phyloP scores from a whole-genome alignment of 2,888 invertebrate genomes.

The Scaeva pyrastri region DNA sequence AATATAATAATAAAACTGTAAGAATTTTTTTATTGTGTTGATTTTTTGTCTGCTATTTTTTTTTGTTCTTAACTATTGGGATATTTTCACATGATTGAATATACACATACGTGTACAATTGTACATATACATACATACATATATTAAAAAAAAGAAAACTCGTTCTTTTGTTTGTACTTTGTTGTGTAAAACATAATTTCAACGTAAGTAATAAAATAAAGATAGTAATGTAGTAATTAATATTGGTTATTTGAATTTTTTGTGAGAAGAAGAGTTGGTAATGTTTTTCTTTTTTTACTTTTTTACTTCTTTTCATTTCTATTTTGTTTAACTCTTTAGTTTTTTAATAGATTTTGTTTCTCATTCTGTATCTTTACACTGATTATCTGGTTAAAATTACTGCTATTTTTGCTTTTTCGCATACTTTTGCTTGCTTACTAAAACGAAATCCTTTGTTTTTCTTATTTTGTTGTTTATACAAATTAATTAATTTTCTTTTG shows the following conservation, averaged over 20 bases:
- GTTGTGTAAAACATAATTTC: constrained; percentile 74
- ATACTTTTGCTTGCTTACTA: constrained; percentile 52
- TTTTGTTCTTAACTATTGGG: constrained; percentile 66
- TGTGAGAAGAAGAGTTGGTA: constrained; percentile 74
- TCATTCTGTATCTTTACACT: constrained; percentile 45
- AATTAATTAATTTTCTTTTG: constrained; percentile 40
- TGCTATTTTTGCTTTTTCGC: constrained; percentile 39
- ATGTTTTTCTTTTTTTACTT: constrained; percentile 62
- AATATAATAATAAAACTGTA: constrained; percentile 51
- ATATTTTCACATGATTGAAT: constrained; percentile 68
- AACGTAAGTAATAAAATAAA: constrained; percentile 74
- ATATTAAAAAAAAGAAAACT: constrained; percentile 71
- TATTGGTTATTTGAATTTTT: constrained; percentile 61
- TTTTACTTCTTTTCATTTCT: constrained; percentile 49
- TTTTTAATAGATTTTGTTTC: constrained; percentile 10
- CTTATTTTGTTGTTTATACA: constrained; percentile 29
- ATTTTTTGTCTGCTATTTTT: constrained; percentile 42
- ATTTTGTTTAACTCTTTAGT: constrained; percentile 51
- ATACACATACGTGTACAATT: too few relatives aligned
- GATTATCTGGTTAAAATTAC: constrained; percentile 60
- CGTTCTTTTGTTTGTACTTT: constrained; percentile 75
- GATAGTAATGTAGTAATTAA: constrained; percentile 73
- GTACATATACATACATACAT: too few relatives aligned
- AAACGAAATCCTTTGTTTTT: constrained; percentile 69
- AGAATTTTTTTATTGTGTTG: constrained; percentile 44